Conservation (phyloP, 1,140 invertebrate genomes). For the Tetramorium alpestre region DNA sequence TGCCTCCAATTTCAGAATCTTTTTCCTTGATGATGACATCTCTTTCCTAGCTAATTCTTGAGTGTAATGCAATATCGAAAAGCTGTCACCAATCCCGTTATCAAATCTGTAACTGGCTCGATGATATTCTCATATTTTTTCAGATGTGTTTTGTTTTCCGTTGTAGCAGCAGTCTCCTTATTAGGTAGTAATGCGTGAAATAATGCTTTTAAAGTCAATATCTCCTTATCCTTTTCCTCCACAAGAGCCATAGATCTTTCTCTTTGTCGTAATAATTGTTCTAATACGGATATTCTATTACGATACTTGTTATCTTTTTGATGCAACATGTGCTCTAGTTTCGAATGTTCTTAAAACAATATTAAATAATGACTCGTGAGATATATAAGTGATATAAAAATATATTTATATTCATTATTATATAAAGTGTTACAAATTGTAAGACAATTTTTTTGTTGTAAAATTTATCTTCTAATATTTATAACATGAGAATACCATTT, state of each 20-base stretch:
- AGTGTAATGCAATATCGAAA: slow-evolving; percentile 93
- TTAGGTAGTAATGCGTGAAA: slow-evolving; percentile 86
- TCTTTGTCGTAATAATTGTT: slow-evolving; percentile 92
- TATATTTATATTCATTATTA: not conserved
- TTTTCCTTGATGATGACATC: slow-evolving; percentile 90
- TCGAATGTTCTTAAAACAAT: slow-evolving; percentile 82
- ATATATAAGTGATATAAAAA: not conserved
- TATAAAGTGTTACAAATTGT: not conserved
- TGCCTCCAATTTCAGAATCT: slow-evolving; percentile 90
- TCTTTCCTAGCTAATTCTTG: slow-evolving; percentile 94
- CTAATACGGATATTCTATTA: slow-evolving; percentile 88
- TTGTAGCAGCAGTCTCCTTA: slow-evolving; percentile 59
- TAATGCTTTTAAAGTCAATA: slow-evolving; percentile 88
- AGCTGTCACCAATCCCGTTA: slow-evolving; percentile 84
- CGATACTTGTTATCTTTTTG: slow-evolving; percentile 86
- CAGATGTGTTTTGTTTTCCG: slow-evolving; percentile 45
- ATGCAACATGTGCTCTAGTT: slow-evolving; percentile 77
- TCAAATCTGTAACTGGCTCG: slow-evolving; percentile 75
- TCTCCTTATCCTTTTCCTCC: slow-evolving; percentile 93
- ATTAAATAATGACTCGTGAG: not conserved
- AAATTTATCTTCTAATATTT: not conserved
- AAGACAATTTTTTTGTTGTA: not conserved
- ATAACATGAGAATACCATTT: not conserved
- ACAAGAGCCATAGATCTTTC: slow-evolving; percentile 91
- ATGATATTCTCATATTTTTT: slow-evolving; percentile 57